Evolutionary conservation across 1,140 invertebrate species (phyloP), one percentile per base, ranked within the genome.

Genomic region (Phthorimaea operculella): DNA sequence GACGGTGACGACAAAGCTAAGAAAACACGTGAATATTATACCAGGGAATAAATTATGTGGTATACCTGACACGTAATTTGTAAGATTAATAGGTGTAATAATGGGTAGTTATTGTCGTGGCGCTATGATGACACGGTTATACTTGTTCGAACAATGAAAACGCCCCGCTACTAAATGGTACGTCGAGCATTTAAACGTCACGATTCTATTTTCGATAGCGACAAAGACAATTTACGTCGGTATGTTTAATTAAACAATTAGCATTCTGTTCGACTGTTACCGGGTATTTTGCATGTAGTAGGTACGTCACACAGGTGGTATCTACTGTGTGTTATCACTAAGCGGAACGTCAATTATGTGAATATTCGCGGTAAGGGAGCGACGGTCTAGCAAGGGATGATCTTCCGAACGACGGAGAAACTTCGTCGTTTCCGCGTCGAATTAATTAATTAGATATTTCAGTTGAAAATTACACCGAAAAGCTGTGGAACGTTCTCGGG

Each of bases 401-500:
- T 15, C 44, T 17, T 17, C n/a, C n/a, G 15, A 9, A 47, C 44
- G 4, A 47, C 12, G 44, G 16, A 9, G n/a, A 47, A 47, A 17
- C 14, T 47, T 47, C 15, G 44, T 9, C 16, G 44, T 9, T 47
- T 15, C 15, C n/a, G 44, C 44, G 15, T 15, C 1, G 12, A 47
- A 47, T 5, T 47, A 47, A 47, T 16, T 47, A 47, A 47, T 17
- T 16, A 47, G 12, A 47, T 47, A 47, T 47, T 47, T 47, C 44
- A 16, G 16, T 17, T 47, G 44, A 17, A 47, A 11, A 47, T 47
- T 17, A 16, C 44, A 11, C 16, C 9, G 15, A 17, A 5, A 6
- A 47, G 44, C 44, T 47, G 44, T 47, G 8, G 44, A 47, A 47
- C 8, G 16, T 47, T 47, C 16, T 17, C 5, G 16, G 44, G 44